phyloP scores from a whole-genome alignment of 2,797 vertebrate species.

The Parauchenoglanis ngamensis region DNA sequence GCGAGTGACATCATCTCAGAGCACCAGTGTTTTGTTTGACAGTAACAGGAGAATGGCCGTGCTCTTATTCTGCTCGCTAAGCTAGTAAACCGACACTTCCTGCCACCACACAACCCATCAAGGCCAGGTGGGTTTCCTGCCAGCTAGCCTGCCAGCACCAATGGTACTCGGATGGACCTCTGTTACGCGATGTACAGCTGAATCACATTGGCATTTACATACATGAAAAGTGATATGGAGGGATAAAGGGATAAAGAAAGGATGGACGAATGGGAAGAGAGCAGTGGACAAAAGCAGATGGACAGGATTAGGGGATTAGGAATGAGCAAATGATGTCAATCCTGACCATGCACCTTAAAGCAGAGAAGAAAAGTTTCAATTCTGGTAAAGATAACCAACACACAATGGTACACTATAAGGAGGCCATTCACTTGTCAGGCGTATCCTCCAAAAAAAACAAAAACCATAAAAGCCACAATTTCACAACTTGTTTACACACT shows the following conservation, averaged over 20 bases:
- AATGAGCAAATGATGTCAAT: conserved; percentile 42
- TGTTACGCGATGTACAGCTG: conserved; percentile 9
- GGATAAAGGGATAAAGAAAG: conserved; percentile 13
- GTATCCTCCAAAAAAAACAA: not conserved
- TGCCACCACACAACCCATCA: conserved; percentile 52
- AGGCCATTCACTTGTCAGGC: not conserved
- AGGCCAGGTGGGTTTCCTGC: conserved; percentile 43
- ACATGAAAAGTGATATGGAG: conserved; percentile 13
- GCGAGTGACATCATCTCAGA: conserved; percentile 49
- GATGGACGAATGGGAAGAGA: conserved; percentile 11
- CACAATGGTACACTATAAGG: not conserved
- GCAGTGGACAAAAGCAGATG: conserved; percentile 38
- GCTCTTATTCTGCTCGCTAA: conserved; percentile 47
- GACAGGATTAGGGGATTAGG: conserved; percentile 51
- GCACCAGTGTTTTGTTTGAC: conserved; percentile 37
- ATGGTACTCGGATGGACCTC: not conserved
- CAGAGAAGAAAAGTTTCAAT: not conserved
- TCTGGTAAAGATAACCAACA: not conserved
- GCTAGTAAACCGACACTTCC: conserved; percentile 57
- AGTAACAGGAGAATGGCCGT: conserved; percentile 54
- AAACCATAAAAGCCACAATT: not conserved
- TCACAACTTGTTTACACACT: conserved; percentile 17
- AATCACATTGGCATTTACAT: conserved; percentile 14
- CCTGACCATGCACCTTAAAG: conserved; percentile 8
- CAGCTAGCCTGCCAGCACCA: conserved; percentile 21